Base-by-base conservation (phyloP, 2,797 vertebrate genomes). In the Bovichtus diacanthus region DNA sequence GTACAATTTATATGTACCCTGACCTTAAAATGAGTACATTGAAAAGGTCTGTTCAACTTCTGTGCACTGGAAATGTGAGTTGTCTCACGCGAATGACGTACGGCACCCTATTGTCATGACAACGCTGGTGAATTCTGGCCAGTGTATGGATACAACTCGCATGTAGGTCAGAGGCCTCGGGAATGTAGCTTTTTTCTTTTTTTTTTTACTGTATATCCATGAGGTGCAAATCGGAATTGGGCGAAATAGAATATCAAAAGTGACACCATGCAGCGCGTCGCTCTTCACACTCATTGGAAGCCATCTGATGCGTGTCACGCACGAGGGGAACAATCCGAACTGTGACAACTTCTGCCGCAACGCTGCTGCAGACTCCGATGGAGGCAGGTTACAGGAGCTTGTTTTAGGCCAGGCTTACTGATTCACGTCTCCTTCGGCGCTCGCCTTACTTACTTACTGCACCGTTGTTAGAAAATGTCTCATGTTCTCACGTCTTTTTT, bases 141-240 rank as follows among this genome's bases (percentile, higher is more conserved):
- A 46, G 61, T 54, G 67, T 82, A 84, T 82, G 72, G 73, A 82
- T 76, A 68, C 74, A 80, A 60, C 69, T 73, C 69, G 66, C 71
- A 89, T 86, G 70, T 89, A 81, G 85, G 86, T 84, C 86, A 90
- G 75, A 86, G 73, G 72, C 80, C 70, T 75, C 76, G 62, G 82
- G 87, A 78, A n/a, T n/a, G n/a, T n/a, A n/a, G n/a, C n/a, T n/a
- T n/a, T n/a, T n/a, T n/a, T n/a, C n/a, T 75, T 34, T 23, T 25
- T 49, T 25, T 46, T 41, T 3, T 36, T 2, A 49, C 10, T 19
- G 10, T 43, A 65, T 65, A 68, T 51, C 55, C 51, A 44, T 51
- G 75, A 66, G 56, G 46, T 34, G 29, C 46, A 73, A 50, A 79
- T 70, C 27, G 68, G 51, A n/a, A 72, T 16, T 39, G 41, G 39